Evolutionary conservation across 30 jellyfish, hydroid and myxozoan genomes (phyloP).

Genomic region (Pseudorhiza aurosa): DNA sequence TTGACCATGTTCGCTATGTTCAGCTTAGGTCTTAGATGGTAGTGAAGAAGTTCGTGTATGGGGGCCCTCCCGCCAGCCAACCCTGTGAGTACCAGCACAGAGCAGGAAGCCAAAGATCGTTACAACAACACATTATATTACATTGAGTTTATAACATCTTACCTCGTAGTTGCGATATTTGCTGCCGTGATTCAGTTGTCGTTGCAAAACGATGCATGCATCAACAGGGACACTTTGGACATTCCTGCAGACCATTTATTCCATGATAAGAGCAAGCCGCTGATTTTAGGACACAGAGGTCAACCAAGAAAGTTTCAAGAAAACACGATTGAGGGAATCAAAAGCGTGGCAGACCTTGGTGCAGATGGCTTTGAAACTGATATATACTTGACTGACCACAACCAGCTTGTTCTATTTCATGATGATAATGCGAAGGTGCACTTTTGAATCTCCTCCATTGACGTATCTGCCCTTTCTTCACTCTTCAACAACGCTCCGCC

Average conservation of each 20-base stretch:
- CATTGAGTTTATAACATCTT: no score
- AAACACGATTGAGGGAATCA: constrained; percentile 83
- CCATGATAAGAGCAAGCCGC: constrained; percentile 72
- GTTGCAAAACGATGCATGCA: constrained; percentile 7
- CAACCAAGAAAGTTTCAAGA: constrained; percentile 81
- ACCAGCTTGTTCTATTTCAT: constrained; percentile 81
- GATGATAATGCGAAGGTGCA: constrained; percentile 78
- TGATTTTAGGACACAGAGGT: constrained; percentile 89
- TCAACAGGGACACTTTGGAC: constrained; percentile 44
- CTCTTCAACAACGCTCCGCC: no score
- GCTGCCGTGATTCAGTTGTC: background rate
- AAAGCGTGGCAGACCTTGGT: constrained; percentile 49
- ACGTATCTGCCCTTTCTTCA: no score
- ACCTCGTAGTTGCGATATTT: background rate
- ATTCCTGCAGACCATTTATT: constrained; percentile 79
- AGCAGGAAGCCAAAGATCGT: no score
- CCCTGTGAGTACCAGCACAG: no score
- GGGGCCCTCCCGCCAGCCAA: no score
- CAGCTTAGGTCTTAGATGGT: no score
- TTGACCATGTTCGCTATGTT: no score
- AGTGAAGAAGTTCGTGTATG: no score
- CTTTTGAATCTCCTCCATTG: no score
- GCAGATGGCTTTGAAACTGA: constrained; percentile 94
- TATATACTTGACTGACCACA: constrained; percentile 62
- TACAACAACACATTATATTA: no score